Evolutionary conservation across 1,140 invertebrate species (phyloP).

Genomic region (Ephestia elutella): DNA sequence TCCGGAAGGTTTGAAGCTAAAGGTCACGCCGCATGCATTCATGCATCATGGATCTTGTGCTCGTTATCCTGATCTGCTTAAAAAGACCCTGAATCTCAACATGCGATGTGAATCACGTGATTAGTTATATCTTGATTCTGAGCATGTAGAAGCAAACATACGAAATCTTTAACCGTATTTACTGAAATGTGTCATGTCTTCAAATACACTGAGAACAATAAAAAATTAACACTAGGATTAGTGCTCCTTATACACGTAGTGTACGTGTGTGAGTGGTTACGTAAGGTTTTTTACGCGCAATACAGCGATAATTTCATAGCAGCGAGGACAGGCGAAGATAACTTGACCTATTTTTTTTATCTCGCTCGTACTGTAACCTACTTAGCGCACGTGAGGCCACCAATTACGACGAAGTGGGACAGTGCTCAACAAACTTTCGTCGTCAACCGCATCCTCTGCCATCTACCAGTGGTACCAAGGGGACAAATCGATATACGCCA

Average conservation of each 20-base stretch:
- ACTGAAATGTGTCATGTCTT: neutral
- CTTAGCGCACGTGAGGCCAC: constrained; percentile 52
- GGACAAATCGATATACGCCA: constrained; percentile 9
- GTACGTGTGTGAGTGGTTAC: constrained; percentile 29
- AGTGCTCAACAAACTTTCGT: constrained; percentile 25
- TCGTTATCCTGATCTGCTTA: constrained; percentile 3
- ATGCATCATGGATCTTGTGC: constrained; percentile 41
- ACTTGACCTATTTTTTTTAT: constrained; percentile 74
- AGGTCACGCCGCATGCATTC: constrained; percentile 54
- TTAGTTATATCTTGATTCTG: constrained; percentile 7
- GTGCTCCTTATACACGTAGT: neutral
- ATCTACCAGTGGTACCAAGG: constrained; percentile 9
- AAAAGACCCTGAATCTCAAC: neutral
- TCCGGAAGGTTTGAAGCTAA: constrained; percentile 54
- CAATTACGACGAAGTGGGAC: constrained; percentile 49
- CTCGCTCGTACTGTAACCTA: constrained; percentile 65
- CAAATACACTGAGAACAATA: neutral
- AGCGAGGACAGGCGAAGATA: constrained; percentile 69
- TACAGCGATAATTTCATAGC: constrained; percentile 64
- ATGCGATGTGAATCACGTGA: constrained; percentile 5
- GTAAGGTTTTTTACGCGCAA: constrained; percentile 66
- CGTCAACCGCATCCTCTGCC: constrained; percentile 18
- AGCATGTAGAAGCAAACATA: too few relatives aligned
- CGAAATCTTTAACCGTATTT: too few relatives aligned
- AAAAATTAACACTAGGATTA: neutral